phyloP scores from a whole-genome alignment of 64 coral and sea anemone species.

The Actinia equina region DNA sequence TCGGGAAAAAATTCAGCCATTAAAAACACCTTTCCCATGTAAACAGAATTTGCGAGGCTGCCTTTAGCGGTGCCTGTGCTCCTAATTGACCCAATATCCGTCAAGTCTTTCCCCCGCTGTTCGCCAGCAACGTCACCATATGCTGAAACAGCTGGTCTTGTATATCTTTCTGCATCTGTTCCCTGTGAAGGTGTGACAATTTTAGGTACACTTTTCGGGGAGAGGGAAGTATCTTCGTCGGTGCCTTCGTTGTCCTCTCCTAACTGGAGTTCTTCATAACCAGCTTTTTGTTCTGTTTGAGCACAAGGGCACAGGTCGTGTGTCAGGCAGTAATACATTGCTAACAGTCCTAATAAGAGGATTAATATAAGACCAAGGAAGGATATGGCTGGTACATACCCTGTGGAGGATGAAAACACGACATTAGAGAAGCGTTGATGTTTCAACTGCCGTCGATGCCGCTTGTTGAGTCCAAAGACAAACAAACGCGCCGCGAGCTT shows the following conservation, averaged over 20 bases:
- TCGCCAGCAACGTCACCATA: conserved; percentile 52
- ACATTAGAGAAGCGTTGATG: background rate
- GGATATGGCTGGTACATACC: conserved; percentile 77
- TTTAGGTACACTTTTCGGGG: background rate
- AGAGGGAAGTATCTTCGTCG: background rate
- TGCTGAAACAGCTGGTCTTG: conserved; percentile 45
- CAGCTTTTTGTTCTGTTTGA: conserved; percentile 64
- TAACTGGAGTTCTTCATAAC: conserved; percentile 67
- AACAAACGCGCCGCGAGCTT: background rate
- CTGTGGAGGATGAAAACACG: conserved; percentile 24
- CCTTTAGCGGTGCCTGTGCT: conserved; percentile 17
- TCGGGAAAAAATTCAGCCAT: conserved; percentile 57
- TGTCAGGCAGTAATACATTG: conserved; percentile 82
- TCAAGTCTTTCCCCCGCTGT: background rate
- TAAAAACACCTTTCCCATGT: conserved; percentile 50
- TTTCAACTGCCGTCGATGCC: background rate
- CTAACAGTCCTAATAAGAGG: conserved; percentile 63
- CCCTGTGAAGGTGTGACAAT: background rate
- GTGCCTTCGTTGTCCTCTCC: conserved; percentile 29
- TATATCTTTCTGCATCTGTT: background rate
- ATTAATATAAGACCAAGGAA: conserved; percentile 66
- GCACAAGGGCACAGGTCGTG: conserved; percentile 80
- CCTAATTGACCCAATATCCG: conserved; percentile 4
- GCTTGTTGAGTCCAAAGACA: background rate
- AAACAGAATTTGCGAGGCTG: background rate